A percentile compares a stretch with the other conserved stretches of the same genome.
Evolutionary conservation across 2,113 vertebrate species (phyloP).

Genomic region (Rafetus swinhoei): DNA sequence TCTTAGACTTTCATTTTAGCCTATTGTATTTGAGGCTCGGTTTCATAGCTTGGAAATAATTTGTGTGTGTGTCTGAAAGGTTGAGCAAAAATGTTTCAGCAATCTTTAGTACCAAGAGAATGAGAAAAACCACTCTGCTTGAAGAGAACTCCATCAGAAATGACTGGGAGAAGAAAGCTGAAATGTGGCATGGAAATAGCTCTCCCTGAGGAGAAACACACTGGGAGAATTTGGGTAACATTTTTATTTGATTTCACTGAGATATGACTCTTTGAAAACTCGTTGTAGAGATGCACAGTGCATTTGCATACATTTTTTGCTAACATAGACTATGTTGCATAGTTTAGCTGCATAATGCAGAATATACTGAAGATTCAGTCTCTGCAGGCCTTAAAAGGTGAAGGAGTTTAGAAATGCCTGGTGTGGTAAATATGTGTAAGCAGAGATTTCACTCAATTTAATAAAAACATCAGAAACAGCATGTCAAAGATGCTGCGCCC

Average conservation of each 20-base stretch:
- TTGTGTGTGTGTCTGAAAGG: neutral
- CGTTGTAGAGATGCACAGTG: neutral
- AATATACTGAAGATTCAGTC: neutral
- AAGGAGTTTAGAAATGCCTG: neutral
- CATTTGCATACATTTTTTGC: neutral
- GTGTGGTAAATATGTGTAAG: neutral
- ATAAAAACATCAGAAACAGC: neutral
- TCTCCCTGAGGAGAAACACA: neutral
- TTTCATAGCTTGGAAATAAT: neutral
- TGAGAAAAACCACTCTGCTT: neutral
- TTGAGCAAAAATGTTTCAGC: neutral
- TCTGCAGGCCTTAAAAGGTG: neutral
- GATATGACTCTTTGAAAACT: neutral
- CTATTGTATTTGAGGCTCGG: rapidly evolving
- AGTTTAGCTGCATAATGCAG: neutral
- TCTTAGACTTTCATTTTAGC: neutral
- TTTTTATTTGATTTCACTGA: neutral
- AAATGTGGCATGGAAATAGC: neutral
- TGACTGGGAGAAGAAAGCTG: neutral
- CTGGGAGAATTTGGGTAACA: neutral
- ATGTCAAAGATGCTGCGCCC: neutral
- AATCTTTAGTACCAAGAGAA: neutral
- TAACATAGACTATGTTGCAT: neutral
- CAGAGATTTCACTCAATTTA: neutral
- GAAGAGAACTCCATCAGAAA: neutral